Evolutionary conservation across 2,113 vertebrate species (phyloP).

Genomic region (Syngnathus typhle): DNA sequence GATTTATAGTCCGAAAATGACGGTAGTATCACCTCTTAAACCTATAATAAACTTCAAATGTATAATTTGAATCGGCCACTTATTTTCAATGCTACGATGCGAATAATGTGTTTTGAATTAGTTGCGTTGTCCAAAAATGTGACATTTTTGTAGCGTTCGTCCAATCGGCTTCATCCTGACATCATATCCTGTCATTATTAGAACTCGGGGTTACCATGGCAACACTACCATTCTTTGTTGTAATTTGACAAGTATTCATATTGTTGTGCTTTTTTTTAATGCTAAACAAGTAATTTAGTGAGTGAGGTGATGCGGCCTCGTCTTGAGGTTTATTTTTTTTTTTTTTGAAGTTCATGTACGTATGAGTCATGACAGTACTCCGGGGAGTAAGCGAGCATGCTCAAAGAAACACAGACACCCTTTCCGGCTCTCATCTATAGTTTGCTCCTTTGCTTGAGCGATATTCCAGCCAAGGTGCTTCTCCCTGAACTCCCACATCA

Average conservation of each 20-base stretch:
- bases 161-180: slow-evolving; percentile 42
- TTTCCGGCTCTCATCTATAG: slow-evolving; percentile 22
- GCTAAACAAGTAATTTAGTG: slow-evolving; percentile 27
- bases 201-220: slow-evolving; percentile 41
- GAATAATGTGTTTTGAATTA: slow-evolving; percentile 14
- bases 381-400: slow-evolving; percentile 16
- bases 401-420: slow-evolving; percentile 1
- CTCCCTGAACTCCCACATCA: slow-evolving; percentile 62
- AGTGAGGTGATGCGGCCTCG: slow-evolving; percentile 1
- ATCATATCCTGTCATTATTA: slow-evolving; percentile 51
- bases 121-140: slow-evolving; percentile 9
- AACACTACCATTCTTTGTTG: slow-evolving; percentile 30
- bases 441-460: slow-evolving; percentile 56
- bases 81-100: slow-evolving; percentile 7
- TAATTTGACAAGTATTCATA: slow-evolving; percentile 43
- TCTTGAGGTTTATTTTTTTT: slow-evolving; percentile 16
- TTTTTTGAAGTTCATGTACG: slow-evolving; percentile 24
- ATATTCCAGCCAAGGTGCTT: slow-evolving; percentile 44
- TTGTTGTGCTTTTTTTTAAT: slow-evolving; percentile 4
- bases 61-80: slow-evolving; percentile 33
- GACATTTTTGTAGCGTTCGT: slow-evolving; percentile 33
- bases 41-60: slow-evolving; percentile 17
- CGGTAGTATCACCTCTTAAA: slow-evolving; percentile 42
- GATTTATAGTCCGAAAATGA: too few relatives aligned
- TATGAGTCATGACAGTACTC: slow-evolving; percentile 28